A percentile compares a stretch with the other conserved stretches of the same genome.
Evolutionary conservation across 2,113 vertebrate genomes (phyloP).

Genomic region (Larimichthys crocea): DNA sequence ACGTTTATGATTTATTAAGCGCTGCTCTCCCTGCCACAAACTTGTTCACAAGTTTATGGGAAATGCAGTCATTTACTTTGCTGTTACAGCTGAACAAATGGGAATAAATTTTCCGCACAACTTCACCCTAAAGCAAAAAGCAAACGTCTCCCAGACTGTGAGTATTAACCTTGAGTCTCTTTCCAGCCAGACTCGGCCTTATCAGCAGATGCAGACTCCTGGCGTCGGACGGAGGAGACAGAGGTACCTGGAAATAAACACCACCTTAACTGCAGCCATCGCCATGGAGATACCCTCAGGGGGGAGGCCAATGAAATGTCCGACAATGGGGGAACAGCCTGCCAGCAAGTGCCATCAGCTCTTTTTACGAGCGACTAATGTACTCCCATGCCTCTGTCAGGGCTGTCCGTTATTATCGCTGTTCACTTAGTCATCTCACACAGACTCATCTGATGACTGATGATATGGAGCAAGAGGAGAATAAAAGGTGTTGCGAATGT

Average conservation of each 20-base stretch:
- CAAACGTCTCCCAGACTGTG: conserved; percentile 55
- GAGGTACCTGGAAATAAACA: conserved; percentile 68
- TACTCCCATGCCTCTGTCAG: conserved; percentile 47
- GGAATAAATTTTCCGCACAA: conserved; percentile 48
- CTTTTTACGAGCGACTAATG: conserved; percentile 70
- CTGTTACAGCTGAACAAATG: conserved; percentile 15
- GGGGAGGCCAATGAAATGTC: conserved; percentile 52
- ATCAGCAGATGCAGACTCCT: conserved; percentile 66
- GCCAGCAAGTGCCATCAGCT: conserved; percentile 45
- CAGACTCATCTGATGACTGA: conserved; percentile 55
- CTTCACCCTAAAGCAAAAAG: conserved; percentile 56
- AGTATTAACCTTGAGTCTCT: conserved; percentile 69
- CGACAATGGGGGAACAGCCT: conserved; percentile 48
- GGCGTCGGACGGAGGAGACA: conserved; percentile 61
- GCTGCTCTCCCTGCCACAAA: conserved; percentile 5
- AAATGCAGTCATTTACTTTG: conserved; percentile 34
- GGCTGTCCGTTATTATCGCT: conserved; percentile 32
- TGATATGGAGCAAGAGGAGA: conserved; percentile 8
- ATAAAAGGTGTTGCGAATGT: conserved; percentile 38
- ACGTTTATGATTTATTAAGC: background rate
- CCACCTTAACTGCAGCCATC: conserved; percentile 58
- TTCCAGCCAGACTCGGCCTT: conserved; percentile 57
- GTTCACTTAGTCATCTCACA: conserved; percentile 17
- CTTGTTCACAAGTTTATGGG: conserved; percentile 10
- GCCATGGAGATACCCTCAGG: conserved; percentile 52